phyloP scores from a whole-genome alignment of 1,140 invertebrate genomes.

The Drosophila kikkawai region DNA sequence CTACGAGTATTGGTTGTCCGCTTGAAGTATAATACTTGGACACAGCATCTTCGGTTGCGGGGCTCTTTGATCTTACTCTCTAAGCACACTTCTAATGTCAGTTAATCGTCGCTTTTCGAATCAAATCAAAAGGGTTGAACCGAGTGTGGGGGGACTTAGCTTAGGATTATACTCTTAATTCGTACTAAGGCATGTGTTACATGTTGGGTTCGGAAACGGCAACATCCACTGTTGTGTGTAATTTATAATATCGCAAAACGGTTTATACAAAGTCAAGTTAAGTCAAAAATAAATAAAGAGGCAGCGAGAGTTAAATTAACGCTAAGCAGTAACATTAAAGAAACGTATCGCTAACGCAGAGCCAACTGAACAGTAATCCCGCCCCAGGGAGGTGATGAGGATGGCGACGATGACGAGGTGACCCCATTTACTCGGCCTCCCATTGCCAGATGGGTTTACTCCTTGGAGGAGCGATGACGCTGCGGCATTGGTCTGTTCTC shows the following conservation, averaged over 20 bases:
- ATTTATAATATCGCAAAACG: slow-evolving; percentile 46
- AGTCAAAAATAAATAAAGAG: slow-evolving; percentile 46
- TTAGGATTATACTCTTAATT: slow-evolving; percentile 57
- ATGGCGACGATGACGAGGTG: slow-evolving; percentile 1
- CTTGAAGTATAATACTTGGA: slow-evolving; percentile 71
- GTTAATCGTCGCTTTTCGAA: slow-evolving; percentile 23
- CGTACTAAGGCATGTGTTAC: slow-evolving; percentile 63
- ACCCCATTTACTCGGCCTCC: slow-evolving; percentile 31
- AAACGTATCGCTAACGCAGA: slow-evolving; percentile 33
- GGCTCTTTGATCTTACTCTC: slow-evolving; percentile 26
- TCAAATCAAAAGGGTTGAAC: slow-evolving; percentile 24
- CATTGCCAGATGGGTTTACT: slow-evolving; percentile 31
- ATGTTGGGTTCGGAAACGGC: slow-evolving; percentile 57
- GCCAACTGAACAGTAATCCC: slow-evolving; percentile 32
- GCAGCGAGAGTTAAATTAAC: slow-evolving; percentile 41
- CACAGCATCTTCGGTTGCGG: slow-evolving; percentile 51
- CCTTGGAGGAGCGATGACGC: slow-evolving; percentile 59
- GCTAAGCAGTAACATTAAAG: slow-evolving; percentile 42
- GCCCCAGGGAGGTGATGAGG: neutral
- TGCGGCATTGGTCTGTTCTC: slow-evolving; percentile 76
- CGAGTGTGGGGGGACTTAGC: slow-evolving; percentile 41
- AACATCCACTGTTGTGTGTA: slow-evolving; percentile 48
- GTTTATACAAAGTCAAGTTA: slow-evolving; percentile 47
- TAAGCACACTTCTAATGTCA: slow-evolving; percentile 33
- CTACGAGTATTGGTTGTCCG: slow-evolving; percentile 73